Conservation (phyloP, 2,113 vertebrate genomes). For the Lophotis ruficrista region DNA sequence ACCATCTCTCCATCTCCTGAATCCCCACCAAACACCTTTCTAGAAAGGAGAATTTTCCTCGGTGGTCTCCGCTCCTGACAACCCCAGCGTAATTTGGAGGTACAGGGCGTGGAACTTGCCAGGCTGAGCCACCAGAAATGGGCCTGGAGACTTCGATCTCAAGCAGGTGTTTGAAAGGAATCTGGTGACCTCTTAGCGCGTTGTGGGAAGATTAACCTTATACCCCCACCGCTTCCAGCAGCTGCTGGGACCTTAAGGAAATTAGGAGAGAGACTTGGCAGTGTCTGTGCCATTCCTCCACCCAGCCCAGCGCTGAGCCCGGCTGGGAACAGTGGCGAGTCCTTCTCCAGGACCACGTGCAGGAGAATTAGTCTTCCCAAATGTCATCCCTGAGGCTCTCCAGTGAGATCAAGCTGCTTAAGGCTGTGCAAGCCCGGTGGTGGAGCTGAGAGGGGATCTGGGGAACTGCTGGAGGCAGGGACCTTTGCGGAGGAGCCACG, state of each 20-base stretch:
- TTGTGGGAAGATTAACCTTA: conserved; percentile 50
- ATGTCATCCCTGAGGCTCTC: neutral
- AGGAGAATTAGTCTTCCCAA: neutral
- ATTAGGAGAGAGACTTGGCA: conserved; percentile 7
- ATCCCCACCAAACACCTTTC: neutral
- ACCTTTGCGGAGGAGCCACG: neutral
- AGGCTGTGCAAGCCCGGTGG: neutral
- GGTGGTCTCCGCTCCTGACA: neutral
- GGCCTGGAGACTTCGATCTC: neutral
- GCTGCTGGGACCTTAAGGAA: conserved; percentile 15
- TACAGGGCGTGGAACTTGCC: neutral
- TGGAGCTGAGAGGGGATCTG: neutral
- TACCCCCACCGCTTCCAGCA: neutral
- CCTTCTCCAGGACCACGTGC: neutral
- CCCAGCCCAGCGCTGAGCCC: neutral
- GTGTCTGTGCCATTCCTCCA: neutral
- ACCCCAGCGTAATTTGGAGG: neutral
- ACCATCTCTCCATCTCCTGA: neutral
- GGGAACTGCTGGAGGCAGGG: neutral
- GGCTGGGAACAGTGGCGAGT: neutral
- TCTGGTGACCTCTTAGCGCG: conserved; percentile 26
- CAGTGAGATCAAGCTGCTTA: neutral
- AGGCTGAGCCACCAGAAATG: neutral
- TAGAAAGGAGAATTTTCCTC: neutral
- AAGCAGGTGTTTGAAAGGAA: conserved; percentile 20